phyloP scores from a whole-genome alignment of 1,140 invertebrate species.

The Elymnias hypermnestra region DNA sequence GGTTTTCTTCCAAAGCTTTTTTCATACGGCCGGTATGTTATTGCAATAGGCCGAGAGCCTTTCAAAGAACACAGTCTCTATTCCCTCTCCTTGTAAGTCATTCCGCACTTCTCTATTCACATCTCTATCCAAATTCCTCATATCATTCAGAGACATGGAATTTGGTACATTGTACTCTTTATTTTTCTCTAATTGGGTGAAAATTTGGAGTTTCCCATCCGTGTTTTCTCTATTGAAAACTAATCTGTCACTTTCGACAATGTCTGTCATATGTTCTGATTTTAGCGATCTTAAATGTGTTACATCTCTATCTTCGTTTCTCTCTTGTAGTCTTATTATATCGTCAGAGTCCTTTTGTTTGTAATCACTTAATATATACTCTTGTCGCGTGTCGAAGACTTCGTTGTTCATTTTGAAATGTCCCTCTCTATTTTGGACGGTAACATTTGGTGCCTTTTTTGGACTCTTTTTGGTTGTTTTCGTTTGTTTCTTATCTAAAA shows the following conservation, averaged over 20 bases:
- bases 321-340: constrained; percentile 28
- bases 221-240: constrained; percentile 38
- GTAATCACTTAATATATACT: constrained; percentile 28
- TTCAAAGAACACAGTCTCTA: constrained; percentile 54
- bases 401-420: constrained; percentile 37
- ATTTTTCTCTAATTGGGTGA: constrained; percentile 46
- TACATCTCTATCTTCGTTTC: constrained; percentile 31
- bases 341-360: constrained; percentile 15
- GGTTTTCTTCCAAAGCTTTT: constrained; percentile 12
- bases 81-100: constrained; percentile 36
- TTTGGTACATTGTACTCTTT: constrained; percentile 31
- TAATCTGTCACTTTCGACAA: constrained; percentile 20
- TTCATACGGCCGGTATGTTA: constrained; percentile 49
- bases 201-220: constrained; percentile 56
- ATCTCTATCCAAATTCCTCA: constrained; percentile 34
- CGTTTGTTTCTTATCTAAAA: constrained; percentile 36
- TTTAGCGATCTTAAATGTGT: constrained; percentile 33
- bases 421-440: constrained; percentile 21
- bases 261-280: constrained; percentile 17
- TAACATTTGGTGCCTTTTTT: constrained; percentile 38
- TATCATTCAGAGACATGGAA: constrained; percentile 35
- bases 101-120: constrained; percentile 29
- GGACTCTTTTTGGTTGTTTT: constrained; percentile 36
- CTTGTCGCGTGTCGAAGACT: constrained; percentile 36
- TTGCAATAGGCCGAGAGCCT: constrained; percentile 52